Evolutionary conservation across 2,113 vertebrate genomes (phyloP).

Genomic region (Lepus timidus): DNA sequence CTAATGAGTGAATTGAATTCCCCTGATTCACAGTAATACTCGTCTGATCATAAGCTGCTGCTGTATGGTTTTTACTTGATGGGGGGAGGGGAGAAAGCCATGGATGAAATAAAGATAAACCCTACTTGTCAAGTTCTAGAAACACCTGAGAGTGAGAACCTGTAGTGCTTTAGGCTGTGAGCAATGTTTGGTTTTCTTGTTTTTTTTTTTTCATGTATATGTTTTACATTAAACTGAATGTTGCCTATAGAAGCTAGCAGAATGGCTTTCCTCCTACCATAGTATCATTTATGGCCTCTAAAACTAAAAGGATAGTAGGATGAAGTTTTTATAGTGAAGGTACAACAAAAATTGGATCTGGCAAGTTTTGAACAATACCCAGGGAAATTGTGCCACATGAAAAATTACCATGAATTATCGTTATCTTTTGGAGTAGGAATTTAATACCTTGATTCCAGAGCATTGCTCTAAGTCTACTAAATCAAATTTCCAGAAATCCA

Average conservation of each 20-base stretch:
- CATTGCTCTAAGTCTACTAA: slow-evolving; percentile 11
- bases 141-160: neutral
- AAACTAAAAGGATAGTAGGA: slow-evolving; percentile 33
- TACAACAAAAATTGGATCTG: slow-evolving; percentile 3
- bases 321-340: neutral
- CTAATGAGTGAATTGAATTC: neutral
- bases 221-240: slow-evolving; percentile 2
- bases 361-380: slow-evolving; percentile 26
- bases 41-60: neutral
- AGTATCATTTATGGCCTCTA: slow-evolving; percentile 4
- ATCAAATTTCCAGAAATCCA: slow-evolving; percentile 31
- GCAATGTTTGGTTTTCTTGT: neutral
- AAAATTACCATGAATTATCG: slow-evolving; percentile 29
- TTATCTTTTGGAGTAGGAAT: neutral
- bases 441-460: slow-evolving; percentile 41
- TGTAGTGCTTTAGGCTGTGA: neutral
- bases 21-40: neutral
- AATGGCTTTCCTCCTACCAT: neutral
- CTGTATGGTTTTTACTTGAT: neutral
- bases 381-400: neutral
- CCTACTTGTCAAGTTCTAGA: slow-evolving; percentile 12
- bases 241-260: slow-evolving; percentile 15
- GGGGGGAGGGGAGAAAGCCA: neutral
- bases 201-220: neutral
- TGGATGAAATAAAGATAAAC: slow-evolving; percentile 1